These are phyloP conservation scores for Cercopithecus neglectus DNA, from an alignment of 2,797 vertebrate genomes.

Conservation along the genomic window DNA sequence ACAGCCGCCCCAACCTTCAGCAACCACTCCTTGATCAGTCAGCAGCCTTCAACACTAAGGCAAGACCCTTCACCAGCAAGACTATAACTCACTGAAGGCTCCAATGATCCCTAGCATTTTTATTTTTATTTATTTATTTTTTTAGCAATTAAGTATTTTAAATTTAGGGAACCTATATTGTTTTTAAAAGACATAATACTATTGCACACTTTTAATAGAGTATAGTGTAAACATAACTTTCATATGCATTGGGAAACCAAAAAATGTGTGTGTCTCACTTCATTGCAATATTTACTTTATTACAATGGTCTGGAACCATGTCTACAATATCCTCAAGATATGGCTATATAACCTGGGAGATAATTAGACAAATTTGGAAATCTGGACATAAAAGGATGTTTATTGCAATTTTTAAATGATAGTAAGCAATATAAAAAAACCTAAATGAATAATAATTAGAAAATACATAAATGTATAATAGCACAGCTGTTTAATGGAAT, in stretches of 20 bases:
- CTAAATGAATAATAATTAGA: background rate
- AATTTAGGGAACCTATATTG: background rate
- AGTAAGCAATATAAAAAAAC: background rate
- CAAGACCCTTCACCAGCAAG: background rate
- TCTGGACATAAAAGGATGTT: background rate
- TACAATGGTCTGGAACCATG: background rate
- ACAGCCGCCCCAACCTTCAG: background rate
- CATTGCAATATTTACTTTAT: background rate
- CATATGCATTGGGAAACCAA: background rate
- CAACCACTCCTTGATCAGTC: background rate
- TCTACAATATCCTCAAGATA: background rate
- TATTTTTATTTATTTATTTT: background rate
- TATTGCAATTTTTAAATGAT: background rate
- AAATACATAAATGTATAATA: background rate
- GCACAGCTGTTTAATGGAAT: background rate
- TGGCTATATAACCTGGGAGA: background rate
- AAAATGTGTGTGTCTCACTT: background rate
- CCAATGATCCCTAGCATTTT: background rate
- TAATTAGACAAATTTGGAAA: background rate
- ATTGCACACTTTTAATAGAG: background rate
- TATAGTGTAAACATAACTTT: background rate
- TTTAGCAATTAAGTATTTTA: background rate
- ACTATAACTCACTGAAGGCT: background rate
- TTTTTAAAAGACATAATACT: background rate
- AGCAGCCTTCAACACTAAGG: background rate